Evolutionary conservation across 2,888 invertebrate genomes (phyloP), one percentile per base, ranked within the genome.

Genomic region (Eupithecia subfuscata): DNA sequence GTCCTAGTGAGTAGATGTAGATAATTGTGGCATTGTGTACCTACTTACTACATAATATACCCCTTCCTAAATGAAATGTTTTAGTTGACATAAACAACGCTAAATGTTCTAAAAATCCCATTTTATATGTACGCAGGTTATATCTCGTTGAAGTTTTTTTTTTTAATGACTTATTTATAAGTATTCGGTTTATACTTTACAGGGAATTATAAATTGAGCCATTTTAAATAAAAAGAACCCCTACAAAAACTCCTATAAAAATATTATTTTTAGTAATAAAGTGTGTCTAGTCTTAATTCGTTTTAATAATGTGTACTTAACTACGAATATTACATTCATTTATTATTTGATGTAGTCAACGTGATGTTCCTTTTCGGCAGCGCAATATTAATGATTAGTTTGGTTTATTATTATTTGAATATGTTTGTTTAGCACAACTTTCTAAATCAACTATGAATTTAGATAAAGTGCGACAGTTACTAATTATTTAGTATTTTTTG

Each of bases 261-360:
- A 12, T 14, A 6, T 60, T 25, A 1, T 11, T 56, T 52, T 56
- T 22, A 56, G 22, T 60, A 14, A 14, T 25, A 60, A 60, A 60
- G 64, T 71, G 60, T 75, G 69, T 75, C 75, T 75, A 75, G 76
- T 76, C 76, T 73, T 73, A 70, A 56, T 22, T 37, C n/a, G 65
- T n/a, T 43, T 43, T 56, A 52, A 56, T 68, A 40, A 67, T 52
- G 45, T 70, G 30, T 73, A 67, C 56, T 65, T 75, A 71, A 73
- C 45, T 70, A 70, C 1, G 16, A 70, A 40, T 37, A 65, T 5
- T 34, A 37, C 37, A 34, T 12, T 37, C 18, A 68, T 40, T 40
- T 71, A 43, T 52, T 48, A 67, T 69, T 64, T 71, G 69, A 60
- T 30, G 70, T 14, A 73, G 70, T 75, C 63, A 70, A 18, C 64